phyloP scores from a whole-genome alignment of 2,888 invertebrate species.

The Agrotis ipsilon region DNA sequence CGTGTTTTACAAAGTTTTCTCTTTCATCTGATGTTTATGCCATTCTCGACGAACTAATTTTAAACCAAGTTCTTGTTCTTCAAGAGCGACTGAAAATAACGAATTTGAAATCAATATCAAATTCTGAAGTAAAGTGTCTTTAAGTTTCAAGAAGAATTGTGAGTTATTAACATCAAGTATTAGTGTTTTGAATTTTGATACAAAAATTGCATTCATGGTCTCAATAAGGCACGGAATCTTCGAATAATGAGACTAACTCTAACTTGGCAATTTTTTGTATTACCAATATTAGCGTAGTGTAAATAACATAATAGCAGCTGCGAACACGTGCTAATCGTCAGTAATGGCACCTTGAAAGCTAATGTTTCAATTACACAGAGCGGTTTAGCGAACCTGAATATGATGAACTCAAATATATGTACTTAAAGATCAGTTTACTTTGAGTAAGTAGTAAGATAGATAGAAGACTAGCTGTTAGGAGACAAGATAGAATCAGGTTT shows the following conservation, averaged over 20 bases:
- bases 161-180: no score
- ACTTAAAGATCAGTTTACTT: no score
- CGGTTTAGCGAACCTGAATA: not conserved
- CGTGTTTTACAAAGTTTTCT: not conserved
- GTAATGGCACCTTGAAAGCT: not conserved
- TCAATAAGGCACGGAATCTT: not conserved
- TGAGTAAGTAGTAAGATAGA: no score
- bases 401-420: no score
- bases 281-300: not conserved
- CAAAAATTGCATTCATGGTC: no score
- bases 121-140: not conserved
- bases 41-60: no score
- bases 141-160: no score
- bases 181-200: no score
- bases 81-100: not conserved
- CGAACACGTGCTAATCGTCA: not conserved
- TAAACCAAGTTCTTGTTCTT: not conserved
- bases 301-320: slow-evolving; percentile 14
- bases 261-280: not conserved
- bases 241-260: not conserved
- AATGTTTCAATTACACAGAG: not conserved
- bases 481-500: no score
- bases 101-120: not conserved
- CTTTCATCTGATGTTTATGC: not conserved
- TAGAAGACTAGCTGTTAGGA: no score